phyloP scores from a whole-genome alignment of 2,113 vertebrate genomes.

The Notechis scutatus region DNA sequence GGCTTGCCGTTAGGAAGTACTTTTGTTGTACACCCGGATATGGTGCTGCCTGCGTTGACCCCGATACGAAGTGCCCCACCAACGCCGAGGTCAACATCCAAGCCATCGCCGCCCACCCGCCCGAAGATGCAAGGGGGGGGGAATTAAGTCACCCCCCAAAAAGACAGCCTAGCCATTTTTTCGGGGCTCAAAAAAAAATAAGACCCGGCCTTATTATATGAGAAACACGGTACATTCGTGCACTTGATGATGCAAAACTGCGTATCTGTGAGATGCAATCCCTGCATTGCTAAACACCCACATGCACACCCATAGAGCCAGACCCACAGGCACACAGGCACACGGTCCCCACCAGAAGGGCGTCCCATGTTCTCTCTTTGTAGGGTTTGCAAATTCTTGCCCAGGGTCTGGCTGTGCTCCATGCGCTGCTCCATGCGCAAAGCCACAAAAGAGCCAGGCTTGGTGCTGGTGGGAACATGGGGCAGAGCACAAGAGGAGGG shows the following conservation, averaged over 20 bases:
- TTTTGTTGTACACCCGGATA: too few species aligned
- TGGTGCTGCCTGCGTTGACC: too few species aligned
- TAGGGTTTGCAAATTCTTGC: neutral
- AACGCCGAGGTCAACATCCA: too few species aligned
- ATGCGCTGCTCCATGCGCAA: rapidly evolving
- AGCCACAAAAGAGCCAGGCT: neutral
- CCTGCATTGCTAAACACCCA: neutral
- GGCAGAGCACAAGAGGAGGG: conserved; percentile 29
- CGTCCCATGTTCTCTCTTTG: neutral
- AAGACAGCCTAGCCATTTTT: too few species aligned
- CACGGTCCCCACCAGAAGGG: neutral
- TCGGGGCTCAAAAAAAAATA: too few species aligned
- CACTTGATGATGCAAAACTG: neutral
- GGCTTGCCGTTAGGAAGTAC: too few species aligned
- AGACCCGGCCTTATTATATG: too few species aligned
- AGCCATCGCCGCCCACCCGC: too few species aligned
- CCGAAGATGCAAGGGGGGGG: too few species aligned
- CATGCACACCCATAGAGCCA: neutral
- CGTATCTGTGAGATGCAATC: neutral
- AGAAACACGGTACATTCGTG: too few species aligned
- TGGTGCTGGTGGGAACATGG: neutral
- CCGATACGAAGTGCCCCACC: too few species aligned
- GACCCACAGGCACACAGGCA: neutral
- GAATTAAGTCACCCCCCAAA: too few species aligned
- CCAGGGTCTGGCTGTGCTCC: neutral